Conservation (phyloP, 1,140 invertebrate genomes). For the Coelopa frigida region DNA sequence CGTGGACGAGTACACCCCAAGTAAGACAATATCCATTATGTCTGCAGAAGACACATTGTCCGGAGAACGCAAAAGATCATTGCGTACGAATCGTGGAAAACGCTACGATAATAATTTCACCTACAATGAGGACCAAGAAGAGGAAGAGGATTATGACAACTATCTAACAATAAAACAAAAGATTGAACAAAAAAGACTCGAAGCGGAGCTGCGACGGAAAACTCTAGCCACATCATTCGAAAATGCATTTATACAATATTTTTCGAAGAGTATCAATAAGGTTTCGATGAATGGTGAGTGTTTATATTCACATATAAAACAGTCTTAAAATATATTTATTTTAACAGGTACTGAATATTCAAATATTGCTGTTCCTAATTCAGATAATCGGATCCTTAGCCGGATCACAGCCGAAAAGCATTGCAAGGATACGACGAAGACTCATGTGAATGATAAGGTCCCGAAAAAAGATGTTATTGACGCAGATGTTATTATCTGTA, state of each 20-base stretch:
- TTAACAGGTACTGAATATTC: neutral
- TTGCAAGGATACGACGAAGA: too few species aligned
- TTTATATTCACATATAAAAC: neutral
- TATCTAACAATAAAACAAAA: slow-evolving; percentile 9
- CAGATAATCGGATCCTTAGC: neutral
- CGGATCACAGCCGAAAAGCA: too few species aligned
- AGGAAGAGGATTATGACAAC: slow-evolving; percentile 1
- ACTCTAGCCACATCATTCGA: slow-evolving; percentile 13
- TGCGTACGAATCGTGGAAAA: slow-evolving; percentile 12
- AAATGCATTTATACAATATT: slow-evolving; percentile 11
- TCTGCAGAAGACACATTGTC: neutral
- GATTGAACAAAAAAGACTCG: slow-evolving; percentile 11
- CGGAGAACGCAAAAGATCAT: slow-evolving; percentile 8
- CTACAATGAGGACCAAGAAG: slow-evolving; percentile 10
- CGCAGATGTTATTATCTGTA: slow-evolving; percentile 1
- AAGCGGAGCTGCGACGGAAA: slow-evolving; percentile 8
- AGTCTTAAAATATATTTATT: too few species aligned
- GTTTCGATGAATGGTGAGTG: slow-evolving; percentile 5
- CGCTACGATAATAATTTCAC: slow-evolving; percentile 11
- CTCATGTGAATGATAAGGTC: too few species aligned
- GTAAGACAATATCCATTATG: slow-evolving; percentile 1
- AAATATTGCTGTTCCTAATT: neutral
- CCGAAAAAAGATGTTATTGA: too few species aligned
- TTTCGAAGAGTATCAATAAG: slow-evolving; percentile 7
- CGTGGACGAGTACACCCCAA: slow-evolving; percentile 11